phyloP scores from a whole-genome alignment of 2,797 vertebrate genomes.

The Heteromormyrus szaboi region DNA sequence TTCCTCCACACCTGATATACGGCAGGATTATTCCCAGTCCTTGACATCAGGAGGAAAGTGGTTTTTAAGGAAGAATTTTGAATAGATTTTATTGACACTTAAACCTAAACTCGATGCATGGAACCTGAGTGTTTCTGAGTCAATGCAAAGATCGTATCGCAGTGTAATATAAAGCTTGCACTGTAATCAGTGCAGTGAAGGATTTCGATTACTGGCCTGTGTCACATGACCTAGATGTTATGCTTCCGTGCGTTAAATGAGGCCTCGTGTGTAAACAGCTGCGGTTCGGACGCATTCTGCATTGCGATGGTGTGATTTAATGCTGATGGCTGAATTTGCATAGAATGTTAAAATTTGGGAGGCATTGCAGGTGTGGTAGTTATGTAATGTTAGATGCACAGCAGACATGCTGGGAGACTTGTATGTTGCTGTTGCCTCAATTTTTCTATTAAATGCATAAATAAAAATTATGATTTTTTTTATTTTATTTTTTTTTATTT shows the following conservation, averaged over 20 bases:
- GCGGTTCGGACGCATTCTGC: not conserved
- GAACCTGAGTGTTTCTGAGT: constrained; percentile 7
- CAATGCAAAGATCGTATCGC: constrained; percentile 2
- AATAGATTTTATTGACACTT: not conserved
- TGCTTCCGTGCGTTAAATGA: not conserved
- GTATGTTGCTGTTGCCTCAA: not conserved
- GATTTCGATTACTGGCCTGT: not conserved
- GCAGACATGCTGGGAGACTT: not conserved
- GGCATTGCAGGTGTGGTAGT: not conserved
- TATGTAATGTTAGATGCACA: not conserved
- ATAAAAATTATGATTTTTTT: not conserved
- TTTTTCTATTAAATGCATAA: not conserved
- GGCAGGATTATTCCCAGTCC: not conserved
- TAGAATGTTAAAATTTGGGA: not conserved
- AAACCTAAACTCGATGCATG: not conserved
- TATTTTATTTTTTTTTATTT: not conserved
- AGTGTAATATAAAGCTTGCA: constrained; percentile 11
- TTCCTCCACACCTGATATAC: not conserved
- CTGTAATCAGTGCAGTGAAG: constrained; percentile 8
- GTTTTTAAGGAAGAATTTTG: not conserved
- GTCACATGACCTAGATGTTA: not conserved
- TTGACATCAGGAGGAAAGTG: not conserved
- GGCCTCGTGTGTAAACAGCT: constrained; percentile 2
- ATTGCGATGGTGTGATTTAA: not conserved
- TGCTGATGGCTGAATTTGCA: not conserved